A percentile compares a stretch with the other conserved stretches of the same genome.
These are phyloP conservation scores for Neodon shergylaensis DNA, from an alignment of 2,113 vertebrate species.

Conservation along the genomic window DNA sequence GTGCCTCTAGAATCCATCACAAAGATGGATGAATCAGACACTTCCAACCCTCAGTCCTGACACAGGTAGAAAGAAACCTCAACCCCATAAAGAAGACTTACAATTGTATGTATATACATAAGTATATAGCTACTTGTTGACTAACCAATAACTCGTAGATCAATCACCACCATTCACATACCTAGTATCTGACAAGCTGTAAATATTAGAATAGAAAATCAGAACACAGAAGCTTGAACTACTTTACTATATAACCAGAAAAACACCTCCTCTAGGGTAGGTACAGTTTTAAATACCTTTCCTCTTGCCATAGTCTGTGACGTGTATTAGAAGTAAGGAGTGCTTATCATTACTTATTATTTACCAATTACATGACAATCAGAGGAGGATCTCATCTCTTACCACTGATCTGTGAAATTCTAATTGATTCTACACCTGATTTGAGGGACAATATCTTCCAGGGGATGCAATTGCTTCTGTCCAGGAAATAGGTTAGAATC, in stretches of 20 bases:
- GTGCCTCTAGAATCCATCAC: not conserved
- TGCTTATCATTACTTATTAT: conserved; percentile 34
- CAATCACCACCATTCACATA: not conserved
- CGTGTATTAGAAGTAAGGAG: conserved; percentile 16
- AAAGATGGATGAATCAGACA: not conserved
- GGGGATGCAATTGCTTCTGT: not conserved
- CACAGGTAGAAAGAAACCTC: conserved; percentile 22
- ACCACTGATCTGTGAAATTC: conserved; percentile 42
- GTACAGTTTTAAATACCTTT: conserved; percentile 57
- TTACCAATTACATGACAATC: conserved; percentile 29
- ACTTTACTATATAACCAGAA: conserved; percentile 27
- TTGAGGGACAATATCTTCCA: conserved; percentile 41
- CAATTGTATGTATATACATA: not conserved
- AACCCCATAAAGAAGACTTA: not conserved
- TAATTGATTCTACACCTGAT: conserved; percentile 45
- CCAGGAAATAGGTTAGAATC: conserved; percentile 16
- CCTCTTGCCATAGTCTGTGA: conserved; percentile 23
- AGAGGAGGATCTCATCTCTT: conserved; percentile 36
- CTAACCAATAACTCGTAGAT: not conserved
- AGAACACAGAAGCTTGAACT: not conserved
- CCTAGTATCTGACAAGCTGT: not conserved
- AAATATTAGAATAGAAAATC: conserved; percentile 24
- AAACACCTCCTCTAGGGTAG: not conserved
- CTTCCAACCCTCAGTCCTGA: not conserved
- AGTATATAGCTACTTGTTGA: not conserved